Evolutionary conservation across 2,113 vertebrate genomes (phyloP).

Genomic region (Chunga burmeisteri): DNA sequence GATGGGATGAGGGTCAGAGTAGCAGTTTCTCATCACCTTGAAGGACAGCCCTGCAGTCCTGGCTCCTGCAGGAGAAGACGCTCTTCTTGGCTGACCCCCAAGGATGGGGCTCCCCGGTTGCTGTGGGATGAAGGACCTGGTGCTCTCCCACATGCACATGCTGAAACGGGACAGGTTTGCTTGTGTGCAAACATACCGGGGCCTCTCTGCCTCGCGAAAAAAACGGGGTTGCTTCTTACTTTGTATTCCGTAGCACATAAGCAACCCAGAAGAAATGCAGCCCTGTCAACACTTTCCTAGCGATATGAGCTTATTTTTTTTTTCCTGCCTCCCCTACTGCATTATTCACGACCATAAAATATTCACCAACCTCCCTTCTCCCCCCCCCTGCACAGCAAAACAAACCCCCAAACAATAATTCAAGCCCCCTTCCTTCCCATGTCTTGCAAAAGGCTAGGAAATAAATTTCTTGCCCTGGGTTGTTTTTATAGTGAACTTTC

Average conservation of each 20-base stretch:
- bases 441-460: neutral
- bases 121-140: neutral
- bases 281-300: neutral
- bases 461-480: neutral
- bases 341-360: neutral
- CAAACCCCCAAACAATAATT: neutral
- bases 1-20: neutral
- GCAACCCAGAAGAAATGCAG: neutral
- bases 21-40: neutral
- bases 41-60: neutral
- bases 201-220: neutral
- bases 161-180: neutral
- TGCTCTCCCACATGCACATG: neutral
- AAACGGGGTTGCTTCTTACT: neutral
- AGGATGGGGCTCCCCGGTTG: neutral
- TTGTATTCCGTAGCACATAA: neutral
- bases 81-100: neutral
- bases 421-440: neutral
- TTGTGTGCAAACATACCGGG: rapidly evolving
- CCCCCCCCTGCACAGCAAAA: neutral
- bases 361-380: neutral
- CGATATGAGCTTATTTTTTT: neutral
- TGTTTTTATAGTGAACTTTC: neutral
- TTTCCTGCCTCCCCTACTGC: neutral
- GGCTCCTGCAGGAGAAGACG: neutral